These are phyloP conservation scores for Leptobrachium leishanense DNA, from an alignment of 2,113 vertebrate species.

Conservation along the genomic window DNA sequence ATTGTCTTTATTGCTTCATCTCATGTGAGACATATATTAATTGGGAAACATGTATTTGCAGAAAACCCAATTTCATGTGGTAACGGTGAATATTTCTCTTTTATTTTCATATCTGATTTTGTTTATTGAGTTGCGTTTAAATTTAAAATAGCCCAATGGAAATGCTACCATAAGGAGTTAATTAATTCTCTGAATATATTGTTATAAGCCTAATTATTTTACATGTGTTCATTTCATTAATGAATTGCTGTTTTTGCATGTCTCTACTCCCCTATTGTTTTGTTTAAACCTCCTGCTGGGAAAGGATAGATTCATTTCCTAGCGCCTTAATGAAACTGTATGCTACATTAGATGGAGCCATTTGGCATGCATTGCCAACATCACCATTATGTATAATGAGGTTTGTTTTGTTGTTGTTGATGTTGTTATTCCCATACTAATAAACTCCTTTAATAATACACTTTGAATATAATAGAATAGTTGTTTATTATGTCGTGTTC, in stretches of 20 bases:
- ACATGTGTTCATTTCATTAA: slow-evolving; percentile 77
- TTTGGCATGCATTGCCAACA: slow-evolving; percentile 76
- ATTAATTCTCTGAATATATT: slow-evolving; percentile 66
- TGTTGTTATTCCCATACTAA: slow-evolving; percentile 71
- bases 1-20: too few species aligned
- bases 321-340: slow-evolving; percentile 81
- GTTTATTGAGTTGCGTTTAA: background rate
- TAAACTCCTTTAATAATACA: slow-evolving; percentile 57
- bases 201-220: slow-evolving; percentile 76
- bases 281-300: slow-evolving; percentile 80
- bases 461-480: slow-evolving; percentile 51
- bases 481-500: slow-evolving; percentile 48
- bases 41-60: slow-evolving; percentile 9
- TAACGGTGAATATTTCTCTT: background rate
- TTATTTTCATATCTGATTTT: background rate
- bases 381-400: slow-evolving; percentile 75
- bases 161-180: slow-evolving; percentile 63
- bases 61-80: background rate
- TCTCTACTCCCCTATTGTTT: slow-evolving; percentile 75
- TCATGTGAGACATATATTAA: slow-evolving; percentile 18
- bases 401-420: slow-evolving; percentile 64
- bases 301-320: slow-evolving; percentile 76
- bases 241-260: slow-evolving; percentile 68
- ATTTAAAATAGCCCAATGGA: slow-evolving; percentile 28
- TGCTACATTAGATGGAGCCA: slow-evolving; percentile 81